These are phyloP conservation scores for Melipona bicolor DNA, from an alignment of 2,888 invertebrate species.

Conservation along the genomic window DNA sequence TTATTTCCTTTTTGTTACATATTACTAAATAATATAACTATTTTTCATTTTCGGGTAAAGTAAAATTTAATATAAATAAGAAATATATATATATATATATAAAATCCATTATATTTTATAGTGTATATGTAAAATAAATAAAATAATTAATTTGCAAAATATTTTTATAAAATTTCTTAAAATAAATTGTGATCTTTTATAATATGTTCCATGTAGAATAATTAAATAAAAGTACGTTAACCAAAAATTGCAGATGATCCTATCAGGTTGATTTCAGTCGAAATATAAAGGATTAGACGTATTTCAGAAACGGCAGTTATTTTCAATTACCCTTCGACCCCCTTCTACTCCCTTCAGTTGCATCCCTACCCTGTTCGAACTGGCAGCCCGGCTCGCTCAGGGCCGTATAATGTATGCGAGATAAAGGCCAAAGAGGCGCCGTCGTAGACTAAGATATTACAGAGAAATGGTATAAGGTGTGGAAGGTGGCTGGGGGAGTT, in stretches of 20 bases:
- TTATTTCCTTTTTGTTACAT: too few species aligned
- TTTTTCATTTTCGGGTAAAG: neutral
- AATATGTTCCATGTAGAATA: neutral
- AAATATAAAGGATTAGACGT: constrained; percentile 77
- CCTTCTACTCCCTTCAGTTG: constrained; percentile 74
- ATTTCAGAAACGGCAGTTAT: constrained; percentile 81
- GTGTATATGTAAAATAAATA: neutral
- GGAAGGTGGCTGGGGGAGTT: constrained; percentile 66
- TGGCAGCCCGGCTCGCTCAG: constrained; percentile 63
- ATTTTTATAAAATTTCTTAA: neutral
- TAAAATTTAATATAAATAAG: neutral
- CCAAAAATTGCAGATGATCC: constrained; percentile 78
- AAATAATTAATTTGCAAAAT: neutral
- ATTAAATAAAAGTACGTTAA: neutral
- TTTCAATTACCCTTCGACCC: constrained; percentile 83
- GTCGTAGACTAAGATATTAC: constrained; percentile 84
- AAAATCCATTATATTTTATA: neutral
- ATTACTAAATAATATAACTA: too few species aligned
- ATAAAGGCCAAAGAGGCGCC: constrained; percentile 82
- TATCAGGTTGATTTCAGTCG: constrained; percentile 80
- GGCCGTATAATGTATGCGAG: constrained; percentile 83
- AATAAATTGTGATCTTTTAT: neutral
- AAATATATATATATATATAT: neutral
- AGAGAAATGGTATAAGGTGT: constrained; percentile 83
- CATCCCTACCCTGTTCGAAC: constrained; percentile 57